Conservation (phyloP, 2,888 invertebrate genomes). For the Slavum lentiscoides region DNA sequence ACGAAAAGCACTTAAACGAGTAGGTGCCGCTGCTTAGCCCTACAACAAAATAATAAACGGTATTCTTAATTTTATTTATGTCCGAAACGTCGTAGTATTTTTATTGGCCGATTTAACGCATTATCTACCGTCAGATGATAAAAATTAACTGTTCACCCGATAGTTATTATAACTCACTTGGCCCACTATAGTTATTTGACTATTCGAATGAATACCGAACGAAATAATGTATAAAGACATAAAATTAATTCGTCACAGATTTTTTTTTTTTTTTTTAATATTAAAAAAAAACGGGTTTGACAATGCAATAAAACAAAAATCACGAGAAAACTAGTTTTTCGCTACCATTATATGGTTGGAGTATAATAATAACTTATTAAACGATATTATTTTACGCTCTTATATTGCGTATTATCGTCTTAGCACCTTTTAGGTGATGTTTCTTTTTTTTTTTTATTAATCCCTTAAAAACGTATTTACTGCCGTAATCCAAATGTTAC, state of each 20-base stretch:
- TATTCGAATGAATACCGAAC: neutral
- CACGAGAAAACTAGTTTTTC: conserved; percentile 29
- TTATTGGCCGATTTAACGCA: conserved; percentile 19
- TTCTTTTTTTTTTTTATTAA: neutral
- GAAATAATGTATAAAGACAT: conserved; percentile 36
- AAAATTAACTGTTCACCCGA: conserved; percentile 31
- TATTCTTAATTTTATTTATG: conserved; percentile 18
- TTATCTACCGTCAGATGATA: conserved; percentile 10
- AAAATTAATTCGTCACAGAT: conserved; percentile 30
- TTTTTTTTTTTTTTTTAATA: conserved; percentile 1
- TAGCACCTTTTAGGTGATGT: neutral
- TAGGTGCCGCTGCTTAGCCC: conserved; percentile 4
- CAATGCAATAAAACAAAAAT: conserved; percentile 34
- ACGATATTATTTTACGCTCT: neutral
- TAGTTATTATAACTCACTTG: conserved; percentile 31
- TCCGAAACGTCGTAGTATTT: neutral
- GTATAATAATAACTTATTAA: conserved; percentile 23
- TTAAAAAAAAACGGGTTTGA: conserved; percentile 39
- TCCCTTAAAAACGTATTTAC: neutral
- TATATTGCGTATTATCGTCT: neutral
- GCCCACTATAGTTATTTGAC: neutral
- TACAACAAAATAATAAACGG: neutral
- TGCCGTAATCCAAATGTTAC: neutral
- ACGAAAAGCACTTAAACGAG: conserved; percentile 16
- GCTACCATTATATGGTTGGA: conserved; percentile 1